Conservation (phyloP, 2,113 vertebrate genomes). For the Ancistrus triradiatus region DNA sequence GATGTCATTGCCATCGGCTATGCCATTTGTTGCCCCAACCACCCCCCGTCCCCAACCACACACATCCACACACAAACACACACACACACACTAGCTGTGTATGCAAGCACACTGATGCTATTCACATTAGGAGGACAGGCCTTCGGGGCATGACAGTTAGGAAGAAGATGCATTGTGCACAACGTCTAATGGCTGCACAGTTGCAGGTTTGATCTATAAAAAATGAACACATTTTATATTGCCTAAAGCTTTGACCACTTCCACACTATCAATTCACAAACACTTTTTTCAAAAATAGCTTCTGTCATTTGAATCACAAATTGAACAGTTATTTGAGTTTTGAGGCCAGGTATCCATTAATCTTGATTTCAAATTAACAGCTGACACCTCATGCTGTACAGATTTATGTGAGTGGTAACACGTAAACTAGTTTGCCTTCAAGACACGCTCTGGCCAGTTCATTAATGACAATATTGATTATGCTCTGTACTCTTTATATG, state of each 20-base stretch:
- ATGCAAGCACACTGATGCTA: background rate
- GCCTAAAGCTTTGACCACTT: constrained; percentile 14
- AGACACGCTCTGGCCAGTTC: constrained; percentile 21
- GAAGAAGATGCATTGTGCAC: constrained; percentile 37
- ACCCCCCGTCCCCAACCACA: constrained; percentile 51
- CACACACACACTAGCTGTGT: constrained; percentile 7
- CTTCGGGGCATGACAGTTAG: constrained; percentile 35
- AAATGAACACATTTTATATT: constrained; percentile 33
- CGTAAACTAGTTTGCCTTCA: constrained; percentile 14
- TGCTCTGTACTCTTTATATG: constrained; percentile 8
- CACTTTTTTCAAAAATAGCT: constrained; percentile 2
- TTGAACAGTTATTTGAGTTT: background rate
- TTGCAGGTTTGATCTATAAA: constrained; percentile 41
- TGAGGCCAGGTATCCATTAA: background rate
- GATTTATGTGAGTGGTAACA: constrained; percentile 5
- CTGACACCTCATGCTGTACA: background rate
- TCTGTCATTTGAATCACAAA: background rate
- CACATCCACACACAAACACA: constrained; percentile 2
- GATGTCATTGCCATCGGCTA: constrained; percentile 31
- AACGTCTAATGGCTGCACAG: constrained; percentile 30
- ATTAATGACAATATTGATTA: constrained; percentile 38
- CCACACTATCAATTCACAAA: constrained; percentile 14
- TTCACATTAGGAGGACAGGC: constrained; percentile 46
- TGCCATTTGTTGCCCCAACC: constrained; percentile 33
- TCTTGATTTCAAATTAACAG: constrained; percentile 17